Evolutionary conservation across 2,888 invertebrate species (phyloP), one percentile per base, ranked within the genome.

Genomic region (Cataglyphis albicans): DNA sequence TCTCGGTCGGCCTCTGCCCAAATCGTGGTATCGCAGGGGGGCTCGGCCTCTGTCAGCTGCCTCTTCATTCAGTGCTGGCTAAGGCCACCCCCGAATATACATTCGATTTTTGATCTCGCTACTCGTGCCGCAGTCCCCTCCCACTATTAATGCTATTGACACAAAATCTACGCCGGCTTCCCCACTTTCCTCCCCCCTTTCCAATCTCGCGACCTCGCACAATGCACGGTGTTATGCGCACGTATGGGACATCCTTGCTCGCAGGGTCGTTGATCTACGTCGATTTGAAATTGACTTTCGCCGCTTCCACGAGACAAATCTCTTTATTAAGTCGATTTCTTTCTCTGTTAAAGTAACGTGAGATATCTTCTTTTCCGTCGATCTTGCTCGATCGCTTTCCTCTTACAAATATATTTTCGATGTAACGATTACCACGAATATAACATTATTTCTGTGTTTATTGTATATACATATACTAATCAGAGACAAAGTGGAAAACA

Each of bases 141-240:
- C 93, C 92, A 92, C 93, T 92, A 93, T 93, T 93, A 91, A 91
- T 87, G 89, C 92, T 92, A 93, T 93, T 93, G 91, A 92, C 91
- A 92, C 91, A 90, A 91, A 90, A 90, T 90, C 91, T 91, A 90
- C 90, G 90, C 90, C 90, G 90, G 87, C 86, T 84, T 84, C 88
- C 87, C 89, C 18, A 52, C 48, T 7, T 52, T 29, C 87, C 10
- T 21, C 59, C 25, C 35, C 35, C 21, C 21, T n/a, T 75, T 59
- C 74, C 85, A 78, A 61, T 0, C 21, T 21, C 85, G 82, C 84
- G 87, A 87, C 85, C 90, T 87, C 87, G 87, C 87, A 90, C 91
- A 90, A 91, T 91, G 86, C 80, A 48, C 10, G 59, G 61, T 70
- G 84, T 90, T 89, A 89, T 90, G 88, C 90, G 88, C 84, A 41